phyloP scores from a whole-genome alignment of 2,113 vertebrate genomes.

The Erpornis zantholeuca region DNA sequence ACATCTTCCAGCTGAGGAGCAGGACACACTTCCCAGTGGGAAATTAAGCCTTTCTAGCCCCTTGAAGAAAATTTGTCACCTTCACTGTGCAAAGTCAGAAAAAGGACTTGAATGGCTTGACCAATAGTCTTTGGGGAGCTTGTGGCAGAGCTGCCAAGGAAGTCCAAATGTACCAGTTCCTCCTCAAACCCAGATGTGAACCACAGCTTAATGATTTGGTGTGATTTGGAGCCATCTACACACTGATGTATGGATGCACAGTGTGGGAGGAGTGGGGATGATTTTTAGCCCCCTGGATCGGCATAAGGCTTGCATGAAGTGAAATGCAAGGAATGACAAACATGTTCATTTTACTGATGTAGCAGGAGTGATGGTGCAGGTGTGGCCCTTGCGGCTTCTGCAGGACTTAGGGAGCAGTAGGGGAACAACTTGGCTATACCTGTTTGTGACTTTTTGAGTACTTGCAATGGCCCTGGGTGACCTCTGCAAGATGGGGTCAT shows the following conservation, averaged over 20 bases:
- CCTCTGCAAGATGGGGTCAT: neutral
- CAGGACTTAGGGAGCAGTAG: neutral
- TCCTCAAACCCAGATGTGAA: neutral
- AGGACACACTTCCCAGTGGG: neutral
- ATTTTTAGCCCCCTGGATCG: neutral
- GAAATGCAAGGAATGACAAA: neutral
- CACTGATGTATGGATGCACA: neutral
- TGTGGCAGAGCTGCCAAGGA: neutral
- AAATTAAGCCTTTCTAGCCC: neutral
- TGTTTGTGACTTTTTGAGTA: neutral
- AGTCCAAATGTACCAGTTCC: neutral
- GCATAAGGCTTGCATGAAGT: neutral
- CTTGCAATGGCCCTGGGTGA: fast-evolving
- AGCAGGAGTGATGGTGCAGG: neutral
- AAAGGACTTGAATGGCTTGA: neutral
- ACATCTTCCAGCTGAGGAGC: neutral
- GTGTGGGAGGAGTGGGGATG: neutral
- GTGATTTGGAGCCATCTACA: neutral
- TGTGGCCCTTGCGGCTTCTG: neutral
- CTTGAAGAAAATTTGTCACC: neutral
- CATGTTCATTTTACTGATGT: neutral
- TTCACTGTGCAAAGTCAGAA: neutral
- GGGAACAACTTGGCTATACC: neutral
- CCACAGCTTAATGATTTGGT: neutral
- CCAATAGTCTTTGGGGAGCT: neutral